Evolutionary conservation across 2,797 vertebrate species (phyloP), one percentile per base, ranked within the genome.

Genomic region (Linurgus olivaceus): DNA sequence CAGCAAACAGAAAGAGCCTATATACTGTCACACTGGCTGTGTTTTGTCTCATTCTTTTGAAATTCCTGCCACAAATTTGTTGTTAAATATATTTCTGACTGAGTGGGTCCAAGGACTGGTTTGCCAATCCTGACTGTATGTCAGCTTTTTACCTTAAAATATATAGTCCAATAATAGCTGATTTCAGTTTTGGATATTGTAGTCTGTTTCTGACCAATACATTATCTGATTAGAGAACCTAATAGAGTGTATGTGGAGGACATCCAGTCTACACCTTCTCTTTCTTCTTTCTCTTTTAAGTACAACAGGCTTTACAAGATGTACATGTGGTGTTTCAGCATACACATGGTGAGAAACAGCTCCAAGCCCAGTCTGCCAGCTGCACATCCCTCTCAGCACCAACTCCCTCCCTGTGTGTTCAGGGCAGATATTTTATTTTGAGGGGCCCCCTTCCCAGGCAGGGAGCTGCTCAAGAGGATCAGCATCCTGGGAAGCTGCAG

Each of bases 391-490:
- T 73, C n/a, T 65, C 29, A 70, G 37, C 66, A 48, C 20, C 18
- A 57, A 2, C 8, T n/a, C 28, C 9, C 9, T 48, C 24, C 8
- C 45, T 0, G 0, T 7, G 13, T 45, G 13, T 35, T 50, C 6
- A 11, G 47, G 42, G 35, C 31, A 65, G 44, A 74, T 48, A 16
- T 44, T 35, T 75, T 50, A 51, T 83, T 16, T 65, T 2, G 2
- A 38, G 17, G 42, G 19, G 4, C 18, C 19, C n/a, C 8, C 4
- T 50, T 38, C 10, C 17, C 35, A 38, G 38, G 28, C 35, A 57
- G 42, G 13, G 28, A 62, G 50, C 42, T 86, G 62, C 62, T 57
- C n/a, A 33, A 63, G 31, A 16, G 50, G 66, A 26, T 65, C 58
- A 86, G 70, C 26, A 74, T 17, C 40, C 33, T 28, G 9, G 25